A percentile compares a stretch with the other conserved stretches of the same genome.
Conservation (phyloP, 2,888 invertebrate genomes). For the Aromia moschata region DNA sequence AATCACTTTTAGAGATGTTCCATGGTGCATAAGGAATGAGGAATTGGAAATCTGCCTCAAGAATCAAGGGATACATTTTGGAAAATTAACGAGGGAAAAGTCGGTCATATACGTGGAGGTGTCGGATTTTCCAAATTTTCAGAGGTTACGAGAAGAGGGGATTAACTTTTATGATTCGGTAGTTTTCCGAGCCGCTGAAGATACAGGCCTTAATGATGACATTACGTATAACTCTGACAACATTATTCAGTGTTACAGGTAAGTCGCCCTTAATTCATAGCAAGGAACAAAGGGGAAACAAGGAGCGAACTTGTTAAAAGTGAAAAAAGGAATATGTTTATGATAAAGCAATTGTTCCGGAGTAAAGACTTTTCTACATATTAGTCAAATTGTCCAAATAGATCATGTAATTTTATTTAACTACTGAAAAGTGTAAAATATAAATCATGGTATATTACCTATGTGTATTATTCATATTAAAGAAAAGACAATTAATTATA, state of each 20-base stretch:
- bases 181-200: slow-evolving; percentile 52
- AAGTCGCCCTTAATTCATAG: neutral
- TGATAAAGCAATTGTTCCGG: too few relatives aligned
- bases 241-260: slow-evolving; percentile 65
- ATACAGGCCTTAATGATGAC: slow-evolving; percentile 32
- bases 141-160: slow-evolving; percentile 63
- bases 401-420: too few relatives aligned
- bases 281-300: too few relatives aligned
- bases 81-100: slow-evolving; percentile 60
- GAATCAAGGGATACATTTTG: slow-evolving; percentile 61
- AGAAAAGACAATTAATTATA: too few relatives aligned
- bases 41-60: slow-evolving; percentile 63
- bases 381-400: too few relatives aligned
- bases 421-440: too few relatives aligned
- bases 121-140: slow-evolving; percentile 61
- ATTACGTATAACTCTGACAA: slow-evolving; percentile 53
- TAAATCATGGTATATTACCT: too few relatives aligned
- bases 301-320: too few relatives aligned
- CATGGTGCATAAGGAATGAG: slow-evolving; percentile 64
- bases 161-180: slow-evolving; percentile 65
- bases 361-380: too few relatives aligned
- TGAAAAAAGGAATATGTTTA: too few relatives aligned
- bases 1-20: slow-evolving; percentile 63
- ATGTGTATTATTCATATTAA: too few relatives aligned
- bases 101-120: slow-evolving; percentile 56